These are phyloP conservation scores for Xiphophorus hellerii DNA, from an alignment of 2,113 vertebrate species.

Conservation along the genomic window DNA sequence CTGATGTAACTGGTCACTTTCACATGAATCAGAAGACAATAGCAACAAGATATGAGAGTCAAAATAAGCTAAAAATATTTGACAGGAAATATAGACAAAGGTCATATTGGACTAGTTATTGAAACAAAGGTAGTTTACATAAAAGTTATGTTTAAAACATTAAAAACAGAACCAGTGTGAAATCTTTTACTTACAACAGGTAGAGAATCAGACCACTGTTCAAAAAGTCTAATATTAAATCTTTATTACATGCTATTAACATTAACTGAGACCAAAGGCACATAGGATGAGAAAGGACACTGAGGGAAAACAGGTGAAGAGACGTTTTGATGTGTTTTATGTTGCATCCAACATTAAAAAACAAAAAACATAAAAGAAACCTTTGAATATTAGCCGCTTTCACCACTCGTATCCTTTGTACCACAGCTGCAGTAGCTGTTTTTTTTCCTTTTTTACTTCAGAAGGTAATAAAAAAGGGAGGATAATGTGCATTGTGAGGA, in stretches of 20 bases:
- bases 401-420: background rate
- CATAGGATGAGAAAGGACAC: slow-evolving; percentile 3
- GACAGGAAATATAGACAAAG: no score
- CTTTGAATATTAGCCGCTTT: background rate
- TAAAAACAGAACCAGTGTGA: background rate
- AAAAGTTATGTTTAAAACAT: background rate
- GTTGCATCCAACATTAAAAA: slow-evolving; percentile 3
- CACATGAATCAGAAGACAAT: background rate
- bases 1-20: background rate
- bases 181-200: background rate
- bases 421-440: background rate
- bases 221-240: background rate
- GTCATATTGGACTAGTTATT: background rate
- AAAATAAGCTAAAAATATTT: background rate
- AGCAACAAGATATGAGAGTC: background rate
- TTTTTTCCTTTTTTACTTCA: background rate
- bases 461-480: background rate
- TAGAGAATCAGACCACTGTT: background rate
- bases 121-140: background rate
- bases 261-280: slow-evolving; percentile 19
- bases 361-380: slow-evolving; percentile 5
- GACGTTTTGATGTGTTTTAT: background rate
- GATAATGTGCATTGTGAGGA: background rate
- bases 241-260: slow-evolving; percentile 7
- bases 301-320: background rate